phyloP scores from a whole-genome alignment of 1,140 invertebrate species.

The Drosophila azteca region DNA sequence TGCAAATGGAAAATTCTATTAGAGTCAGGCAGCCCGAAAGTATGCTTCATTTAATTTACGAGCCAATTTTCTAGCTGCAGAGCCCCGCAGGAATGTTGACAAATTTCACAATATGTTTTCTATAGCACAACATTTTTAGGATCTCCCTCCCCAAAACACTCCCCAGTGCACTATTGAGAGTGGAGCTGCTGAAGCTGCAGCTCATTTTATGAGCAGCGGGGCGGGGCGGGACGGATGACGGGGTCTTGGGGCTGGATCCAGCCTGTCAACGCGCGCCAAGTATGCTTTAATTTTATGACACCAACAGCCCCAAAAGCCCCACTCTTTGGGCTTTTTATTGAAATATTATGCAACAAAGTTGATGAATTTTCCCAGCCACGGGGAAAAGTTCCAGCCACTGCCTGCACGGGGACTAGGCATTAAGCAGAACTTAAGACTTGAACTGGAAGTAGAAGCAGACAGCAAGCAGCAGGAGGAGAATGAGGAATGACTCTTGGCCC shows the following conservation, averaged over 20 bases:
- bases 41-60: conserved; percentile 67
- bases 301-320: conserved; percentile 21
- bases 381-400: conserved; percentile 54
- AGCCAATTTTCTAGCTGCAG: conserved; percentile 58
- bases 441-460: conserved; percentile 1
- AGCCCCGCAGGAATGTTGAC: conserved; percentile 39
- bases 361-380: conserved; percentile 75
- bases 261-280: conserved; percentile 55
- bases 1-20: conserved; percentile 72
- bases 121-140: conserved; percentile 27
- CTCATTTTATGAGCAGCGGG: conserved; percentile 21
- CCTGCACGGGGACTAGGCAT: conserved; percentile 72
- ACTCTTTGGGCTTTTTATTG: conserved; percentile 66
- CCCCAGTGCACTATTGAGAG: conserved; percentile 74
- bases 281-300: conserved; percentile 78
- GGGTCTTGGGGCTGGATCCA: not conserved
- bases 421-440: conserved; percentile 64
- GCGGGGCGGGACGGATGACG: too few relatives aligned
- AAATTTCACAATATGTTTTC: conserved; percentile 70
- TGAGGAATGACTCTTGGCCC: conserved; percentile 35
- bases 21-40: conserved; percentile 26
- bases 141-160: conserved; percentile 42
- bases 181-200: conserved; percentile 11
- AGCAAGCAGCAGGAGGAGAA: not conserved
- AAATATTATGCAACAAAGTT: conserved; percentile 83